Evolutionary conservation across 92 coral and sea anemone species (phyloP), one percentile per base, ranked within the genome.

Genomic region (Meandrina meandrites): DNA sequence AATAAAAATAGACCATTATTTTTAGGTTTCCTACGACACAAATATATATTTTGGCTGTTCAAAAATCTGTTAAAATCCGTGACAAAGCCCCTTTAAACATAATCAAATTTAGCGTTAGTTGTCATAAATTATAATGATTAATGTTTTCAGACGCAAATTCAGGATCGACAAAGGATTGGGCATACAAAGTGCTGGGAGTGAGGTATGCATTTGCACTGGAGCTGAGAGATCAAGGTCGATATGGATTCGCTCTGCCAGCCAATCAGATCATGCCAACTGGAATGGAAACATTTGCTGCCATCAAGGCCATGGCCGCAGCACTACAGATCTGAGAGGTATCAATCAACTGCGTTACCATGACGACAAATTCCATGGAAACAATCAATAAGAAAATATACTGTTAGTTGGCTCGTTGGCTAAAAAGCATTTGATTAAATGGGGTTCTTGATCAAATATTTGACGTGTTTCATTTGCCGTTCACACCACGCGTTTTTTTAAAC

Each of bases 121-220:
- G 50, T 11, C 19, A 28, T 32, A 8, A 19, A 1, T 22, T 30
- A 30, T 45, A 15, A 28, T 78, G 21, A 10, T 76, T 80, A 32
- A 1, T 70, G 47, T 4, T 70, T 89, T 53, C 40, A 96, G 99
- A 96, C 77, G 81, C 81, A 27, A 96, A 95, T 71, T 92, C 94
- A 60, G 99, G 99, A 4, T 88, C 93, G 4, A 94, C 97, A 58
- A 94, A 94, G 70, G 99, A 96, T 82, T 96, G 96, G 93, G 94
- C 98, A 2, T 90, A 88, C 34, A 98, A 98, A 24, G 90, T 91
- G 40, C 89, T 96, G 32, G 98, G 99, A 34, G 86, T 90, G 83
- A 96, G 71, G 66, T 96, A 96, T 79, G 92, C 98, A 27, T 94
- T 92, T 45, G 98, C 98, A 14, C 79, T 96, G 86, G 98, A 96